Evolutionary conservation across 2,113 vertebrate species (phyloP).

Genomic region (Odontesthes bonariensis): DNA sequence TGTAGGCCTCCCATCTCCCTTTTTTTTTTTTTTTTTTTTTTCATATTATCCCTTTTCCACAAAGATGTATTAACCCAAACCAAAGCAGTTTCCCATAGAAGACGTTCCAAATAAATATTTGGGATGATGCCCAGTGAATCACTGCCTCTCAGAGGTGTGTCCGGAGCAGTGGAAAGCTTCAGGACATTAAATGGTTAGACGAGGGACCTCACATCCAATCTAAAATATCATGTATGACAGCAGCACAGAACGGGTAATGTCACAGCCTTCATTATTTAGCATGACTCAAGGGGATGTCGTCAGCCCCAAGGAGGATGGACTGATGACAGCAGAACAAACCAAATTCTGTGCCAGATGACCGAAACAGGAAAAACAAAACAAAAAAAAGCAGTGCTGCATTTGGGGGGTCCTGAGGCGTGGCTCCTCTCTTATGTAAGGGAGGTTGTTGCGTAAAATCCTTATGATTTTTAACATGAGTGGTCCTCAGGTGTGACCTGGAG

Average conservation of each 20-base stretch:
- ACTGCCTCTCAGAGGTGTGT: neutral
- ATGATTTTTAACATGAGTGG: conserved; percentile 48
- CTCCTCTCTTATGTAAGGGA: conserved; percentile 64
- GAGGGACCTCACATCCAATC: conserved; percentile 1
- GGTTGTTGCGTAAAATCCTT: conserved; percentile 64
- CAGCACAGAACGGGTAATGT: conserved; percentile 31
- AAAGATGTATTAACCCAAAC: neutral
- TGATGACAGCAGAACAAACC: conserved; percentile 43
- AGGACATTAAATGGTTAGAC: neutral
- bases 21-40: neutral
- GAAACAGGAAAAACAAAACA: conserved; percentile 1
- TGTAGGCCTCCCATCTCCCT: neutral
- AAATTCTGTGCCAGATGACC: conserved; percentile 10
- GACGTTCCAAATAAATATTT: neutral
- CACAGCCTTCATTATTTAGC: conserved; percentile 17
- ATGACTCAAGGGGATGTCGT: conserved; percentile 34
- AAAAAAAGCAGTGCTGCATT: conserved; percentile 9
- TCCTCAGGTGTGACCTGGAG: conserved; percentile 62
- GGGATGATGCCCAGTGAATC: conserved; percentile 30
- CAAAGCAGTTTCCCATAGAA: conserved; percentile 12
- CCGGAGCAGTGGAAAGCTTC: conserved; percentile 5
- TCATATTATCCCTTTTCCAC: too few relatives aligned
- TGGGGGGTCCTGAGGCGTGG: conserved; percentile 47
- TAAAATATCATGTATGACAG: conserved; percentile 39
- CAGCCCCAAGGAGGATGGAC: conserved; percentile 10